A percentile compares a stretch with the other conserved stretches of the same genome.
Evolutionary conservation across 2,888 invertebrate genomes (phyloP).

Genomic region (Omphaloscelis lunosa): DNA sequence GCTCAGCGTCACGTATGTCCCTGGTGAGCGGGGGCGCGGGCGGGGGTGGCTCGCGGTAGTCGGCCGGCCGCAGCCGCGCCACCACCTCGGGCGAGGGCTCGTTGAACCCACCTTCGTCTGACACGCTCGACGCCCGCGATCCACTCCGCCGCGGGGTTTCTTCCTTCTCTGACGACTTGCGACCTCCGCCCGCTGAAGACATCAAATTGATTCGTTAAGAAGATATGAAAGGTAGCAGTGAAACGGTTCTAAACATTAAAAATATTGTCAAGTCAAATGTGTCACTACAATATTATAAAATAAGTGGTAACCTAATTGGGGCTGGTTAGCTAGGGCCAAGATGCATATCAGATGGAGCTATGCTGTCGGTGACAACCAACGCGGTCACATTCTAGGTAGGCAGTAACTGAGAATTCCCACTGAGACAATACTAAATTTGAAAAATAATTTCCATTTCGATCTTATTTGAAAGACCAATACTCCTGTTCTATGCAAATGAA

Average conservation of each 20-base stretch:
- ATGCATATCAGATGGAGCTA: slow-evolving; percentile 19
- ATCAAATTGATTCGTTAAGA: slow-evolving; percentile 11
- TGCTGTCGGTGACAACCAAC: neutral
- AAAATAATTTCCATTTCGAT: neutral
- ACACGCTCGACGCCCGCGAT: slow-evolving; percentile 92
- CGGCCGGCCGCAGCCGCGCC: slow-evolving; percentile 90
- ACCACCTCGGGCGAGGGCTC: slow-evolving; percentile 93
- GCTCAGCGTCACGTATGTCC: slow-evolving; percentile 83
- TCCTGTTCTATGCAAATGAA: slow-evolving; percentile 10
- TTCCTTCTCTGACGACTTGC: slow-evolving; percentile 89
- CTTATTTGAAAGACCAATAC: slow-evolving; percentile 1
- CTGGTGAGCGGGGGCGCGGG: slow-evolving; percentile 77
- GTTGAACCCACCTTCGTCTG: slow-evolving; percentile 94
- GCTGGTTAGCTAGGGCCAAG: neutral
- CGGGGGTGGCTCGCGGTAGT: slow-evolving; percentile 82
- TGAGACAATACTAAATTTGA: neutral
- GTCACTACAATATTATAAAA: neutral
- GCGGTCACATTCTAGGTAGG: neutral
- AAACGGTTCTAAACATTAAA: slow-evolving; percentile 5
- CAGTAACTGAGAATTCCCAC: neutral
- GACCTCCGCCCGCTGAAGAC: slow-evolving; percentile 86
- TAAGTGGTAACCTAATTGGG: slow-evolving; percentile 13
- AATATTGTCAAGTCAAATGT: neutral
- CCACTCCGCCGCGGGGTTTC: slow-evolving; percentile 91
- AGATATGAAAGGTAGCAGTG: neutral